These are phyloP conservation scores for Melanotaenia trifasciata DNA, from an alignment of 2,797 vertebrate genomes.

Conservation along the genomic window DNA sequence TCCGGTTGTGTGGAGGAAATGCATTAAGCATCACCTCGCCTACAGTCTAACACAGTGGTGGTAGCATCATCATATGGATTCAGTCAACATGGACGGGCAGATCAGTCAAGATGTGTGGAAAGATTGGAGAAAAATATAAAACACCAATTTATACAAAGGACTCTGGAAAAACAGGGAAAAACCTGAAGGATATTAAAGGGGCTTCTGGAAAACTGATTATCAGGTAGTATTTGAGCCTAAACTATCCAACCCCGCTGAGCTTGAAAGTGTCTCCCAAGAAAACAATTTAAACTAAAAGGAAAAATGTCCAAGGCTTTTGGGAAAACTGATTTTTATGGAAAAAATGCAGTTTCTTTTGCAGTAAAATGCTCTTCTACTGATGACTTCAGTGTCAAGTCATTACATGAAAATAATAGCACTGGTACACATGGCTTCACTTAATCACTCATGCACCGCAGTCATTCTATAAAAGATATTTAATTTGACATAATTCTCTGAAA, in stretches of 20 bases:
- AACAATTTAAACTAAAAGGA: background rate
- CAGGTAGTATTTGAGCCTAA: background rate
- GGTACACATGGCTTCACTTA: background rate
- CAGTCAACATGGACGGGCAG: background rate
- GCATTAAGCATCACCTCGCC: no score
- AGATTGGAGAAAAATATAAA: no score
- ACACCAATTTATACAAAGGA: no score
- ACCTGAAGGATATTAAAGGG: background rate
- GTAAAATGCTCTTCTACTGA: background rate
- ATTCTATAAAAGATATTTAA: conserved; percentile 8
- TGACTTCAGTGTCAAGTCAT: background rate
- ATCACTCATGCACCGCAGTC: background rate
- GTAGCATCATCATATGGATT: background rate
- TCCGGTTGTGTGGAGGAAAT: no score
- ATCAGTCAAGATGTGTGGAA: background rate
- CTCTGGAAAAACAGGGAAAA: background rate
- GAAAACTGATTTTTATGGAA: background rate
- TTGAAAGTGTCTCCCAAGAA: background rate
- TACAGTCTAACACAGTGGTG: background rate
- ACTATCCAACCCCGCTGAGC: background rate
- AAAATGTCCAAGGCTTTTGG: background rate
- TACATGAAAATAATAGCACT: background rate
- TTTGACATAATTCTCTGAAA: conserved; percentile 17
- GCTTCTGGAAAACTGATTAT: background rate
- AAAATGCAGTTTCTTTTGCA: no score